phyloP scores from a whole-genome alignment of 2,888 invertebrate genomes.

The Nebria salina region DNA sequence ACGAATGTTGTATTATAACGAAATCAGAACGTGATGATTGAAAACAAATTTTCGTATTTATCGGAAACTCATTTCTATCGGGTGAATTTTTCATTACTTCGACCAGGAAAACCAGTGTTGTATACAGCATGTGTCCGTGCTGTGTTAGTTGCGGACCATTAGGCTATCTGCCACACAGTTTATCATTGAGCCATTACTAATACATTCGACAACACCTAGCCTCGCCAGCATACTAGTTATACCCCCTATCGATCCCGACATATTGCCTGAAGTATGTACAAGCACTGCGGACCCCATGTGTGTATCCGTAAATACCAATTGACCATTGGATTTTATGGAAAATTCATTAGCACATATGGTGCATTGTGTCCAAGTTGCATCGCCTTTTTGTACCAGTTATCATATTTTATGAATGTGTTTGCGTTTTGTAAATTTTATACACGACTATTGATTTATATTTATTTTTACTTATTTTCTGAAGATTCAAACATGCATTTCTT shows the following conservation, averaged over 20 bases:
- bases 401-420: not conserved
- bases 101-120: not conserved
- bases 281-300: not conserved
- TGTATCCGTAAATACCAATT: slow-evolving; percentile 18
- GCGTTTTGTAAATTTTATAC: no score
- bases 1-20: no score
- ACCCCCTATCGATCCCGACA: slow-evolving; percentile 5
- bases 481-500: no score
- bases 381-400: not conserved
- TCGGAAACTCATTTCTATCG: not conserved
- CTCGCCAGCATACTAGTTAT: not conserved
- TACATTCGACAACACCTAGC: slow-evolving; percentile 22
- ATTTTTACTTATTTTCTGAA: no score
- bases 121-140: not conserved
- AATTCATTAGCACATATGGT: slow-evolving; percentile 15
- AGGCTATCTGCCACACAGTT: slow-evolving; percentile 16
- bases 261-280: not conserved
- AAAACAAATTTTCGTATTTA: not conserved
- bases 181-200: slow-evolving; percentile 24
- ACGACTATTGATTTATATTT: no score
- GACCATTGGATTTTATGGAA: slow-evolving; percentile 11
- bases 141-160: slow-evolving; percentile 29
- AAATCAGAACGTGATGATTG: not conserved
- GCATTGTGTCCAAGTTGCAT: slow-evolving; percentile 2
- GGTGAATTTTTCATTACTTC: not conserved